Conservation (phyloP, 1,140 invertebrate genomes). For the Mercenaria mercenaria region DNA sequence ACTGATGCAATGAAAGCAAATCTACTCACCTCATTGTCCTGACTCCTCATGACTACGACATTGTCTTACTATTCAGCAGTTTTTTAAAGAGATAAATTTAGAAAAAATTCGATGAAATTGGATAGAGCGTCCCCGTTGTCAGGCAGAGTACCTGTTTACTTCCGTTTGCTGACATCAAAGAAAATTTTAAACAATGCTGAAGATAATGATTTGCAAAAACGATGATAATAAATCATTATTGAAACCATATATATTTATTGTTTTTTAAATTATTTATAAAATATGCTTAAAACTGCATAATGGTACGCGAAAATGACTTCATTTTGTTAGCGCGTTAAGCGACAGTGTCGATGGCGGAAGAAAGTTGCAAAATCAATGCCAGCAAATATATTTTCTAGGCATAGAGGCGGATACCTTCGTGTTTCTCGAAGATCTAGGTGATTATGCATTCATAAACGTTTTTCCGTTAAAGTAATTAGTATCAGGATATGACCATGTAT, state of each 20-base stretch:
- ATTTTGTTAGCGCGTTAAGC: conserved; percentile 41
- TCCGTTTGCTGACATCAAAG: conserved; percentile 63
- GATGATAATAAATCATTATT: too few relatives aligned
- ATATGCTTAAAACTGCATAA: too few relatives aligned
- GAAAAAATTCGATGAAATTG: conserved; percentile 20
- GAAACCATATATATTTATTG: too few relatives aligned
- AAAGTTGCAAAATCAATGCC: conserved; percentile 67
- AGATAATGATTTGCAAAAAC: too few relatives aligned
- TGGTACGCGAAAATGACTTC: too few relatives aligned
- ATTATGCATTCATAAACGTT: not conserved
- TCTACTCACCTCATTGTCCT: conserved; percentile 66
- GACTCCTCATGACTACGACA: conserved; percentile 60
- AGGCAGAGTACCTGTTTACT: conserved; percentile 69
- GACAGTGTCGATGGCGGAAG: conserved; percentile 53
- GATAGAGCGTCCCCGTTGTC: conserved; percentile 62
- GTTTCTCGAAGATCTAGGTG: conserved; percentile 66
- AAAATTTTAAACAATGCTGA: conserved; percentile 4
- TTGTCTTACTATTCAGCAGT: not conserved
- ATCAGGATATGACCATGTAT: too few relatives aligned
- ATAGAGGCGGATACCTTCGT: conserved; percentile 52
- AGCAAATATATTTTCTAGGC: conserved; percentile 56
- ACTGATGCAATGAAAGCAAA: not conserved
- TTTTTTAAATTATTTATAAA: too few relatives aligned
- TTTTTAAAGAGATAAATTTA: not conserved
- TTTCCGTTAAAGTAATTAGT: too few relatives aligned